A percentile compares a stretch with the other conserved stretches of the same genome.
Conservation (phyloP, 2,113 vertebrate species). For the Xenus cinereus region DNA sequence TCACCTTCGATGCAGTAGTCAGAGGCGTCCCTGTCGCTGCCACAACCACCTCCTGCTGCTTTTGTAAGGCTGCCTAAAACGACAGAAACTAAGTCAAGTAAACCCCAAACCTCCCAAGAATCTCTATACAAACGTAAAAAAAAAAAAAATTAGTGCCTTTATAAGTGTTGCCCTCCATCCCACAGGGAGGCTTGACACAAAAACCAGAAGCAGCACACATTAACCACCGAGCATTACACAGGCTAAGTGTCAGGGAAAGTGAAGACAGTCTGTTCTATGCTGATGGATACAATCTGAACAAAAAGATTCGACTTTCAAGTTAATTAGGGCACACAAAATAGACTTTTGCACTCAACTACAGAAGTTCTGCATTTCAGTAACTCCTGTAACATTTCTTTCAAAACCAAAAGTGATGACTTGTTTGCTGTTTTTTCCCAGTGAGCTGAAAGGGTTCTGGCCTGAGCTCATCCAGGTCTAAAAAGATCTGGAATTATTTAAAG, state of each 20-base stretch:
- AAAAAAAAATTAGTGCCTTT: too few relatives aligned
- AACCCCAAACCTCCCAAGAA: not conserved
- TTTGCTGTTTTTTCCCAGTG: not conserved
- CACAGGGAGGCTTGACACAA: not conserved
- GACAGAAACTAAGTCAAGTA: not conserved
- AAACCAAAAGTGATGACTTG: not conserved
- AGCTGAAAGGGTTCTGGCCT: not conserved
- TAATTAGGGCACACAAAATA: not conserved
- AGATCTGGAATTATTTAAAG: not conserved
- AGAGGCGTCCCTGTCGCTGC: constrained; percentile 71
- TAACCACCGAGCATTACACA: not conserved
- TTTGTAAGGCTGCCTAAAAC: constrained; percentile 90
- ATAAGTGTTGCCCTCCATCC: not conserved
- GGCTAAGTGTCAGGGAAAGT: not conserved
- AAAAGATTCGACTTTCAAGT: not conserved
- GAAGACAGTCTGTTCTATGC: not conserved
- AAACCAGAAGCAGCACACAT: not conserved
- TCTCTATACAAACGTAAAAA: not conserved
- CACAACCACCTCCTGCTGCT: constrained; percentile 83
- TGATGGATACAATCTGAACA: not conserved
- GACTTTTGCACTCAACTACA: not conserved
- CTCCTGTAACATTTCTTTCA: not conserved
- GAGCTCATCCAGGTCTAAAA: not conserved
- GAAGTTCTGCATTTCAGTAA: not conserved
- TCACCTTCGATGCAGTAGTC: constrained; percentile 70